Evolutionary conservation across 2,888 invertebrate genomes (phyloP).

Genomic region (Hirtodrosophila trivittata): DNA sequence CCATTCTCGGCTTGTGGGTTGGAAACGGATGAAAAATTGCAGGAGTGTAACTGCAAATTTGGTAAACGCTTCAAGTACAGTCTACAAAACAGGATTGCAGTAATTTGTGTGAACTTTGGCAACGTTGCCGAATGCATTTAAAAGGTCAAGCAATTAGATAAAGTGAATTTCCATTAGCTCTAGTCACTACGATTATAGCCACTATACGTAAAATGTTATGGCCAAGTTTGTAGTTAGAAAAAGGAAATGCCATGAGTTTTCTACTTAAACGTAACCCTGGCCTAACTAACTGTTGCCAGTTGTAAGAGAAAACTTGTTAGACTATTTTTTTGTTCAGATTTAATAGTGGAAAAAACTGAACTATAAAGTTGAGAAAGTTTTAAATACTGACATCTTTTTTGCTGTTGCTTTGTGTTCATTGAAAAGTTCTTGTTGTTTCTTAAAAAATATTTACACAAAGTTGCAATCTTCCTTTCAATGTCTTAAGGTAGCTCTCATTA

Average conservation of each 20-base stretch:
- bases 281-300: no score
- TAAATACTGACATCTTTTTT: no score
- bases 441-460: neutral
- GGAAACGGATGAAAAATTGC: conserved; percentile 43
- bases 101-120: conserved; percentile 37
- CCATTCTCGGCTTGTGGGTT: conserved; percentile 4
- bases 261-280: no score
- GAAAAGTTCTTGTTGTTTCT: no score
- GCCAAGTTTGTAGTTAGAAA: no score
- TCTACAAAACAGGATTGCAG: conserved; percentile 14
- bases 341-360: no score
- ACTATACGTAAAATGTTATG: no score
- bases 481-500: conserved; percentile 7
- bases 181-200: neutral
- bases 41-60: conserved; percentile 30
- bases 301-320: no score
- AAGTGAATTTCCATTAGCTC: conserved; percentile 33
- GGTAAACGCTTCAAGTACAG: conserved; percentile 38
- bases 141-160: conserved; percentile 44
- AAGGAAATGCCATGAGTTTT: no score
- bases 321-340: no score
- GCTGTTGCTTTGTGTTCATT: no score
- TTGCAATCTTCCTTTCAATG: neutral
- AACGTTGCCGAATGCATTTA: conserved; percentile 35
- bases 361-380: no score